These are phyloP conservation scores for Monochamus alternatus DNA, from an alignment of 2,888 invertebrate species.

Conservation along the genomic window DNA sequence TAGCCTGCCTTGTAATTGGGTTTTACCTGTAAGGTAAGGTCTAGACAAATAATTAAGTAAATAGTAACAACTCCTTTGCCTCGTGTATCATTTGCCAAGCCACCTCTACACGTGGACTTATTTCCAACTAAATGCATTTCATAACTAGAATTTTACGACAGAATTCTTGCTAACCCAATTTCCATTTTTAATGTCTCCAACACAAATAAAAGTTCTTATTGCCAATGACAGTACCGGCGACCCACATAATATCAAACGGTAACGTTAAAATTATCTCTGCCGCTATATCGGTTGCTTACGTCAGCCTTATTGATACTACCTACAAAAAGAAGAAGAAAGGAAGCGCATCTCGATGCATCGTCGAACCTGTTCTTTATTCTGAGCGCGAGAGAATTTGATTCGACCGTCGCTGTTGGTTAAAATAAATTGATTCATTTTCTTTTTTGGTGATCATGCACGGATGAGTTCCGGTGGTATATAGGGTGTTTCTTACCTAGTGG, in stretches of 20 bases:
- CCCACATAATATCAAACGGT: constrained; percentile 3
- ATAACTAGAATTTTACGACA: background rate
- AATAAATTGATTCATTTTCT: too few species aligned
- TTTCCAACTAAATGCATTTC: background rate
- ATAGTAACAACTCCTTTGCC: too few species aligned
- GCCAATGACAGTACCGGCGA: background rate
- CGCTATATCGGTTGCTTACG: constrained; percentile 2
- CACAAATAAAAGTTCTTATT: background rate
- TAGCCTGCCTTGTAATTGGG: too few species aligned
- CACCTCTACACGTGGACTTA: background rate
- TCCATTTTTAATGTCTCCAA: background rate
- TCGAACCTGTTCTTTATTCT: background rate
- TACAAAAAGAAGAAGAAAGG: constrained; percentile 9
- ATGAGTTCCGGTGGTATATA: too few species aligned
- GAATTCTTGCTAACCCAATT: constrained; percentile 2
- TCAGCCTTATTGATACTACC: background rate
- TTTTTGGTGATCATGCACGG: too few species aligned
- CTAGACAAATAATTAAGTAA: too few species aligned
- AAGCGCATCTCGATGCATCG: background rate
- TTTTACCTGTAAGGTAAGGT: too few species aligned
- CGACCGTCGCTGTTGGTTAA: background rate
- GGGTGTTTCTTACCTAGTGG: too few species aligned
- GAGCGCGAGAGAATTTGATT: background rate
- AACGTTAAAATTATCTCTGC: constrained; percentile 5
- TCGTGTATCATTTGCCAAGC: background rate